Percentiles rank a stretch among this genome's conserved stretches.
Evolutionary conservation across 2,888 invertebrate genomes (phyloP).

Genomic region (Hecatera dysodea): DNA sequence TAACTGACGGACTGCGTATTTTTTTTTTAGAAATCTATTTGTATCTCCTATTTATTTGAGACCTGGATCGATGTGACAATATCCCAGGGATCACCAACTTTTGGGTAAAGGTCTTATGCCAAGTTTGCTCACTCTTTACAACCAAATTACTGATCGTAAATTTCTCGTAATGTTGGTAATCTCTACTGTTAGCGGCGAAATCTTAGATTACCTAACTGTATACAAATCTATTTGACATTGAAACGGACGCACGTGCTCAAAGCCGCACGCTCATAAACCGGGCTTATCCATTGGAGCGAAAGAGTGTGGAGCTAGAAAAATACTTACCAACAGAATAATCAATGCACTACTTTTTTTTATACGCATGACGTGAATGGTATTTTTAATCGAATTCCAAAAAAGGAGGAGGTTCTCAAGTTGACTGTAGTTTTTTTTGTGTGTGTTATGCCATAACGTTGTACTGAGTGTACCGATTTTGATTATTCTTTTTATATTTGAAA

Average conservation of each 20-base stretch:
- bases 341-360: not conserved
- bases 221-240: slow-evolving; percentile 18
- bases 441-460: no score
- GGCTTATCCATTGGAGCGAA: slow-evolving; percentile 1
- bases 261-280: slow-evolving; percentile 6
- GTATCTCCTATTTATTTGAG: no score
- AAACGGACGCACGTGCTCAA: slow-evolving; percentile 4
- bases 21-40: no score
- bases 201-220: not conserved
- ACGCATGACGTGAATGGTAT: not conserved
- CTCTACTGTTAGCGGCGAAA: not conserved
- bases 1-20: no score
- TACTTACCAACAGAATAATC: not conserved
- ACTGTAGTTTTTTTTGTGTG: no score
- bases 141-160: not conserved
- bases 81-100: no score
- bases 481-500: no score
- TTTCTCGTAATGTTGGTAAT: not conserved
- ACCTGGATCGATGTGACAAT: no score
- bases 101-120: not conserved
- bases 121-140: not conserved
- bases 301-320: slow-evolving; percentile 5
- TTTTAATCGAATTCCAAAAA: no score
- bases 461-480: no score
- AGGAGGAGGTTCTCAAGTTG: no score